Evolutionary conservation across 1,140 invertebrate genomes (phyloP).

Genomic region (Heliconius melpomene): DNA sequence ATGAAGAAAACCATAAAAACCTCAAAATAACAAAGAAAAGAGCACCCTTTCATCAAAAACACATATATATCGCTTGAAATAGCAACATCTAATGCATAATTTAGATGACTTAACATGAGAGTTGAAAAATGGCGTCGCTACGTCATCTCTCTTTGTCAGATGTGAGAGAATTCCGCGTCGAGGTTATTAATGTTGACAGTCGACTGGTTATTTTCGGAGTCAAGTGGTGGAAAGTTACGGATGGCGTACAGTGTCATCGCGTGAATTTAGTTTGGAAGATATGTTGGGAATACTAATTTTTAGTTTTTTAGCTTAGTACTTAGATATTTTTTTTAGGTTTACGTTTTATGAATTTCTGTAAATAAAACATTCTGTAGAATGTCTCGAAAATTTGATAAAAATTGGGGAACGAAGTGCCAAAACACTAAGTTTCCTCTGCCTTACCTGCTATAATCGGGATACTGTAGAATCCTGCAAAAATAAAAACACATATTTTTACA

Average conservation of each 20-base stretch:
- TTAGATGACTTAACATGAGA: slow-evolving; percentile 32
- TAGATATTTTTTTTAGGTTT: not conserved
- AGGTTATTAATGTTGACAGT: slow-evolving; percentile 44
- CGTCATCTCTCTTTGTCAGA: slow-evolving; percentile 42
- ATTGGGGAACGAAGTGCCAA: too few relatives aligned
- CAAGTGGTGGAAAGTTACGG: slow-evolving; percentile 45
- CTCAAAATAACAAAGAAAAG: not conserved
- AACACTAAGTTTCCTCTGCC: too few relatives aligned
- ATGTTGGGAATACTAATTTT: slow-evolving; percentile 29
- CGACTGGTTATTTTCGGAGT: slow-evolving; percentile 40
- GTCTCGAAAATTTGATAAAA: too few relatives aligned
- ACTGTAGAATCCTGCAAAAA: too few relatives aligned
- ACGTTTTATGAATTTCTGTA: not conserved
- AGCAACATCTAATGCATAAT: slow-evolving; percentile 27
- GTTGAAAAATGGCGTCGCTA: slow-evolving; percentile 35
- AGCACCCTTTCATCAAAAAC: not conserved
- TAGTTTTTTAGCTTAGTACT: not conserved
- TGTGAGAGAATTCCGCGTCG: slow-evolving; percentile 25
- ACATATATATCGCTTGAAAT: slow-evolving; percentile 5
- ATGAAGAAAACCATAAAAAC: not conserved
- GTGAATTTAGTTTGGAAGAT: slow-evolving; percentile 44
- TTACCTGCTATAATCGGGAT: too few relatives aligned
- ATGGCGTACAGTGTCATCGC: slow-evolving; percentile 39
- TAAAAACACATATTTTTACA: too few relatives aligned
- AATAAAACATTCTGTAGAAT: too few relatives aligned